Evolutionary conservation across 2,888 invertebrate species (phyloP).

Genomic region (Resseliella maxima): DNA sequence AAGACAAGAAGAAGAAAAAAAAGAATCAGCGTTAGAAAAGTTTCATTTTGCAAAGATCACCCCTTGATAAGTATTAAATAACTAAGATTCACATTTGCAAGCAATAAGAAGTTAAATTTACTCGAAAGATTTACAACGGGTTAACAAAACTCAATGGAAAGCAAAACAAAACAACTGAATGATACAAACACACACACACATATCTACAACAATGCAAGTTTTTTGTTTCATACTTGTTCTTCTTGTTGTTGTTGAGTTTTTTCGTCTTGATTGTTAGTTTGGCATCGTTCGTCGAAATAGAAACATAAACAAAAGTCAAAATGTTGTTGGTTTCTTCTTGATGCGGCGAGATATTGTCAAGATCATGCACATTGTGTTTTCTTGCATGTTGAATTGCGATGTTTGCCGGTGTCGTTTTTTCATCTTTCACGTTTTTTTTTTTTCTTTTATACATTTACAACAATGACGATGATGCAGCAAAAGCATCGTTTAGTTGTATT

Average conservation of each 20-base stretch:
- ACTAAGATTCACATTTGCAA: background rate
- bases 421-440: background rate
- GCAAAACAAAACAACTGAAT: constrained; percentile 22
- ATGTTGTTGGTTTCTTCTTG: constrained; percentile 28
- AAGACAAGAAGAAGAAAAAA: background rate
- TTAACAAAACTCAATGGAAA: constrained; percentile 48
- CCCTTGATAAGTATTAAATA: constrained; percentile 32
- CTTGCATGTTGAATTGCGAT: constrained; percentile 11
- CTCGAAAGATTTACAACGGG: constrained; percentile 40
- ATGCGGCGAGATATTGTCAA: constrained; percentile 20
- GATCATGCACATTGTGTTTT: constrained; percentile 39
- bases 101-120: constrained; percentile 27
- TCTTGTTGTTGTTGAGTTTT: background rate
- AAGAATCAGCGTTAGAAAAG: background rate
- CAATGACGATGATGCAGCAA: background rate
- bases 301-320: constrained; percentile 53
- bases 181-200: background rate
- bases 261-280: background rate
- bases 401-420: background rate
- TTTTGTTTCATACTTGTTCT: background rate
- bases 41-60: background rate
- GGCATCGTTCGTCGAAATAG: constrained; percentile 14
- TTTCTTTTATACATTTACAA: background rate
- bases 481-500: constrained; percentile 5
- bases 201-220: background rate